These are phyloP conservation scores for Artibeus lituratus DNA, from an alignment of 2,797 vertebrate genomes.

Conservation along the genomic window DNA sequence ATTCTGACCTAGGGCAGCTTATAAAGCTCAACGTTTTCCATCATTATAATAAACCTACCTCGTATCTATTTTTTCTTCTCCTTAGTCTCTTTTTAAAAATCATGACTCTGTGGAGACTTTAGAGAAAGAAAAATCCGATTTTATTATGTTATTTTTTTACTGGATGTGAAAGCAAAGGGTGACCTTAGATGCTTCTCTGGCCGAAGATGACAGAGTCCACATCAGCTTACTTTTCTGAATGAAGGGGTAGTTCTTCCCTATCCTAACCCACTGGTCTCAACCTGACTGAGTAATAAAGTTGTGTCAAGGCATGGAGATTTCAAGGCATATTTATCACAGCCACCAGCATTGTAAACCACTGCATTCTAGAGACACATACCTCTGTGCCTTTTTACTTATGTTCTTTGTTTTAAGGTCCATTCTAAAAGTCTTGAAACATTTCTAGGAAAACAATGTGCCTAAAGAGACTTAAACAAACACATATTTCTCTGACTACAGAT, in stretches of 20 bases:
- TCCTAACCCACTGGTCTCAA: background rate
- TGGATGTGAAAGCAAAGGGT: background rate
- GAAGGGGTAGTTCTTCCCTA: background rate
- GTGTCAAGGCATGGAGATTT: background rate
- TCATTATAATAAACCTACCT: background rate
- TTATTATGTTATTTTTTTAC: background rate
- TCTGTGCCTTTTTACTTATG: background rate
- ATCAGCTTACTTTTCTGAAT: background rate
- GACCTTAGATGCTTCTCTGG: background rate
- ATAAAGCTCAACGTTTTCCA: background rate
- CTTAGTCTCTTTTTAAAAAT: background rate
- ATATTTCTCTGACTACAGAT: background rate
- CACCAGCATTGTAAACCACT: background rate
- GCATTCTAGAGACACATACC: background rate
- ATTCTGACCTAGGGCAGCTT: background rate
- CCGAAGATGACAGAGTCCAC: background rate
- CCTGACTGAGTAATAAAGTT: background rate
- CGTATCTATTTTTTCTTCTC: background rate
- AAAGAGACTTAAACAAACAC: background rate
- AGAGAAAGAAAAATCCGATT: background rate
- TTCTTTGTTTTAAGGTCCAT: background rate
- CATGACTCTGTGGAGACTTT: background rate
- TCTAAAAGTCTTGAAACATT: background rate
- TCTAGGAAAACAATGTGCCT: background rate
- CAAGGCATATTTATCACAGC: background rate